Evolutionary conservation across 2,797 vertebrate genomes (phyloP).

Genomic region (Sternarchorhynchus goeldii): DNA sequence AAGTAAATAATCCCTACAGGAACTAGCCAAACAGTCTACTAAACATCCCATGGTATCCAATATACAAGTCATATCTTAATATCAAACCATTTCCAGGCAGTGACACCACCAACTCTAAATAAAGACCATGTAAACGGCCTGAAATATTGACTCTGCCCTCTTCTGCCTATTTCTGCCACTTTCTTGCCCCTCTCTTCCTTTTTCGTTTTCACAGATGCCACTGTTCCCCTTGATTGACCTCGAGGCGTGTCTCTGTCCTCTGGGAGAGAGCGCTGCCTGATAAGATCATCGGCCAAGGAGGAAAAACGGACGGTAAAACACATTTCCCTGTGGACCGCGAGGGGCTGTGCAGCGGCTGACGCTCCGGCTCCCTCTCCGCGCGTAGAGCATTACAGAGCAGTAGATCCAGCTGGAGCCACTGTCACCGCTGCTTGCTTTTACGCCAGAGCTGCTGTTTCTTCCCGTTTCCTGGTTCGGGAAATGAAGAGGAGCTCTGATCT

Average conservation of each 20-base stretch:
- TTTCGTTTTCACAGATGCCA: conserved; percentile 24
- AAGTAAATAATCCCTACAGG: conserved; percentile 1
- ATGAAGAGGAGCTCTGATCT: conserved; percentile 48
- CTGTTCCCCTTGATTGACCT: conserved; percentile 44
- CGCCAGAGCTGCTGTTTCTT: conserved; percentile 52
- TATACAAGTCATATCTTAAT: background rate
- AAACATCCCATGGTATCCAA: conserved; percentile 28
- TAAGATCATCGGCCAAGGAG: conserved; percentile 58
- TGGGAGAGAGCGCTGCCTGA: conserved; percentile 58
- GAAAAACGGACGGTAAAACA: conserved; percentile 19
- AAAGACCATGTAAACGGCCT: background rate
- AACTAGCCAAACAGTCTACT: conserved; percentile 28
- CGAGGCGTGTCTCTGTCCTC: conserved; percentile 41
- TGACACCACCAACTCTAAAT: background rate
- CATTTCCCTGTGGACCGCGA: conserved; percentile 55
- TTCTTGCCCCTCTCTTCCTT: conserved; percentile 14
- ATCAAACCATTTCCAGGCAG: background rate
- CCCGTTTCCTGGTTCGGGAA: conserved; percentile 53
- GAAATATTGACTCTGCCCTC: background rate
- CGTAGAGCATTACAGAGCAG: background rate
- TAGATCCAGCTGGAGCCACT: background rate
- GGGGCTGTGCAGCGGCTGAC: background rate
- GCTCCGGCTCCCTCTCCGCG: conserved; percentile 5
- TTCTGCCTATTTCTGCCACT: background rate
- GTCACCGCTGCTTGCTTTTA: background rate